These are phyloP conservation scores for Erebia palarica DNA, from an alignment of 2,888 invertebrate genomes.

Conservation along the genomic window DNA sequence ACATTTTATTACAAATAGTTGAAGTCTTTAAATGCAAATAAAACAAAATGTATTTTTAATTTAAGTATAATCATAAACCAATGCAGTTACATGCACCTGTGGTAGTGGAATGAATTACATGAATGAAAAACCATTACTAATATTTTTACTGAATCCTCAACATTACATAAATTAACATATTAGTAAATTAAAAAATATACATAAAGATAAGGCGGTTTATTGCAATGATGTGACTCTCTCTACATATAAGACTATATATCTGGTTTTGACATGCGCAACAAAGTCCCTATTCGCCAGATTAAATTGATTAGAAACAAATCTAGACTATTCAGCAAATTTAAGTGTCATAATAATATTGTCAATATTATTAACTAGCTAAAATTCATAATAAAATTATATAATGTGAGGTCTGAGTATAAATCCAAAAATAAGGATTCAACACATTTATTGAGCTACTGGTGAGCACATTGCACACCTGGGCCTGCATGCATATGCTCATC, in stretches of 20 bases:
- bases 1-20: too few relatives aligned
- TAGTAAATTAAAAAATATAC: slow-evolving; percentile 15
- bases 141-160: slow-evolving; percentile 36
- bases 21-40: slow-evolving; percentile 30
- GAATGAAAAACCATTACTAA: slow-evolving; percentile 40
- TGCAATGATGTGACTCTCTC: slow-evolving; percentile 26
- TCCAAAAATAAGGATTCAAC: slow-evolving; percentile 50
- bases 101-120: slow-evolving; percentile 47
- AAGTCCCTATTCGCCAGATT: slow-evolving; percentile 3
- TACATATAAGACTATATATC: slow-evolving; percentile 13
- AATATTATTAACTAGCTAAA: slow-evolving; percentile 70
- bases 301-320: slow-evolving; percentile 13
- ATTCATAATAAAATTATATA: slow-evolving; percentile 61
- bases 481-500: slow-evolving; percentile 81
- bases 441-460: slow-evolving; percentile 84
- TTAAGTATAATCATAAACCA: slow-evolving; percentile 40
- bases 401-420: slow-evolving; percentile 72
- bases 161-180: slow-evolving; percentile 28
- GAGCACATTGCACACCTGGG: slow-evolving; percentile 89
- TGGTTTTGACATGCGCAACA: background rate
- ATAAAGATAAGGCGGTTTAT: slow-evolving; percentile 33
- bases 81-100: slow-evolving; percentile 40
- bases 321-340: slow-evolving; percentile 25
- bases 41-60: slow-evolving; percentile 38
- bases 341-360: slow-evolving; percentile 56